These are phyloP conservation scores for Ephialtes manifestator DNA, from an alignment of 2,888 invertebrate genomes.

Conservation along the genomic window DNA sequence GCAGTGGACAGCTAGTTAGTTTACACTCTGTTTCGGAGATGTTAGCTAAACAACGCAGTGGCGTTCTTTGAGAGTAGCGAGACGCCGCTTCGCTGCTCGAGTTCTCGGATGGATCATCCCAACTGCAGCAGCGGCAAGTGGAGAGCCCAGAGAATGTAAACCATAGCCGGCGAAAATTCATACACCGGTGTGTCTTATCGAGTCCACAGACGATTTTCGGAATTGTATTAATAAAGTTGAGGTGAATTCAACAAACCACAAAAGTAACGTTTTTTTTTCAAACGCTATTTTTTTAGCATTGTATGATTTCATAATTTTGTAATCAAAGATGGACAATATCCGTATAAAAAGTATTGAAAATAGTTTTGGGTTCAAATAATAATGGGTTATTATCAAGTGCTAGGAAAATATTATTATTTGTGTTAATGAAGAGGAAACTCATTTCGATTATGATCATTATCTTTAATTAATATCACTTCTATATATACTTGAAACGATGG, in stretches of 20 bases:
- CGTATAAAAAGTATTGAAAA: too few relatives aligned
- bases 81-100: slow-evolving; percentile 71
- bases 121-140: slow-evolving; percentile 6
- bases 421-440: too few relatives aligned
- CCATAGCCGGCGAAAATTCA: slow-evolving; percentile 25
- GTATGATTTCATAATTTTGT: too few relatives aligned
- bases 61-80: slow-evolving; percentile 76
- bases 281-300: neutral
- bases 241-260: neutral
- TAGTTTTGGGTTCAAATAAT: too few relatives aligned
- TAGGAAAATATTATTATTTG: too few relatives aligned
- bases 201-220: slow-evolving; percentile 27
- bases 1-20: slow-evolving; percentile 83
- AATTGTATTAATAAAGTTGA: slow-evolving; percentile 7
- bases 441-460: too few relatives aligned
- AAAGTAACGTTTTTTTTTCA: neutral
- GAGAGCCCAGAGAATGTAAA: slow-evolving; percentile 44
- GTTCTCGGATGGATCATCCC: slow-evolving; percentile 33
- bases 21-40: slow-evolving; percentile 84
- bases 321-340: too few relatives aligned
- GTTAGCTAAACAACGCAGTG: slow-evolving; percentile 82
- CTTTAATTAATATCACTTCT: too few relatives aligned
- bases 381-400: too few relatives aligned
- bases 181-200: slow-evolving; percentile 44
- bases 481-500: too few relatives aligned